Base-by-base conservation (phyloP, 2,797 vertebrate species). In the Myripristis jacobus region DNA sequence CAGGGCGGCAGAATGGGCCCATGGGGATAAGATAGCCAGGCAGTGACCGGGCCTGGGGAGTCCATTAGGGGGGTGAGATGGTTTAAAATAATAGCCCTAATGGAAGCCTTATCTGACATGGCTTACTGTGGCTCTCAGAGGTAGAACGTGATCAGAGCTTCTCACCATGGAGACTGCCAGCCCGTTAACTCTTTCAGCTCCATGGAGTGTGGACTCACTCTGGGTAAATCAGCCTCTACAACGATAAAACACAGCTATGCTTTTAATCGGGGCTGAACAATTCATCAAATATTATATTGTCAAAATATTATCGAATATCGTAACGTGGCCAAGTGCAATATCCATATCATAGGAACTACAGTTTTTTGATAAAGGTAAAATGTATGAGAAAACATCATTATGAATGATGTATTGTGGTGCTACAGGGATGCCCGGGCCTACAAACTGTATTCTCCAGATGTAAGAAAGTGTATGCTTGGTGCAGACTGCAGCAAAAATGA, bases 1-100 rank as follows among this genome's bases (percentile, higher is more conserved):
- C 69, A 24, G 81, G 57, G 80, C 79, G 69, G 72, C 82, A 87
- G 87, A 89, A 79, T 48, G 81, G 83, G 66, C 86, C 77, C 69
- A 48, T n/a, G 85, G 77, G 90, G 92, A 93, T 92, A 91, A 92
- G 92, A 93, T 92, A 91, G 87, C n/a, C 63, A 66, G 48, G 83
- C 78, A 80, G 72, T 65, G 73, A 76, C 64, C 46, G 53, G 82
- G 81, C 74, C 84, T 55, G 67, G 73, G 75, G 84, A 90, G 82
- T 88, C 88, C 91, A 94, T 92, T 93, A 91, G 81, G 68, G n/a
- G 82, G 79, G 86, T 89, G 86, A 74, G 88, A 88, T 80, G 85
- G 82, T 91, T 89, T 90, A 82, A 88, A 92, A 92, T 89, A 91
- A 84, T 72, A 85, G 79, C 81, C 75, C 73, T 94, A 93, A 93